Base-by-base conservation (phyloP, 2,888 invertebrate genomes). In the Holacanthella duospinosa region DNA sequence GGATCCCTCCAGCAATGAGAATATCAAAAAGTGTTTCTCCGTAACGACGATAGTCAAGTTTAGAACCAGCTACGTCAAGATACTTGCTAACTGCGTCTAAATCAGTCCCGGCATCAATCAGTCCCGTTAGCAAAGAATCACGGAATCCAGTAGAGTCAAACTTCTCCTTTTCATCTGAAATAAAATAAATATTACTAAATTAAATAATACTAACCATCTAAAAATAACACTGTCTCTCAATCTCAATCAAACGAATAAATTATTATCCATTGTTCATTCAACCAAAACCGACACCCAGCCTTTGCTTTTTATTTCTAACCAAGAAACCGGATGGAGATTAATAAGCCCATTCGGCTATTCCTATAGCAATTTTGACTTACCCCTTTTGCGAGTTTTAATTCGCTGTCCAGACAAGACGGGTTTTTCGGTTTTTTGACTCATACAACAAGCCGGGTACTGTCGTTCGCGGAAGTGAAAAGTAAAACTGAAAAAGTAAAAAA, bases 341-440 rank as follows among this genome's bases (percentile, higher is more conserved):
- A n/a, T n/a, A n/a, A n/a, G n/a, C n/a, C n/a, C n/a, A n/a, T n/a
- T n/a, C n/a, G n/a, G n/a, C n/a, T n/a, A n/a, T n/a, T n/a, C n/a
- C n/a, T n/a, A n/a, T n/a, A n/a, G 16, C 36, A 36, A 48, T 28
- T 25, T 1, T 9, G 25, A 63, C 81, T 81, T 81, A 93, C 93
- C 93, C 93, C 95, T 93, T 90, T 95, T 95, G 88, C 95, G 90
- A 91, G 95, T 94, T 92, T 95, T 95, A 86, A 95, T 94, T 86
- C 95, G 93, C 86, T 94, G 94, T 91, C 95, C 95, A 88, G 93
- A 93, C 87, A 95, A 85, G 87, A 93, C 89, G 88, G 95, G 95
- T 91, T 94, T 93, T 93, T 95, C 94, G 86, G 87, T 90, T 90
- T 95, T 95, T 86, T 94, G 94, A 95, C 93, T 95, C 95, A 95